phyloP scores from a whole-genome alignment of 2,888 invertebrate species.

The Blastobasis lacticolella region DNA sequence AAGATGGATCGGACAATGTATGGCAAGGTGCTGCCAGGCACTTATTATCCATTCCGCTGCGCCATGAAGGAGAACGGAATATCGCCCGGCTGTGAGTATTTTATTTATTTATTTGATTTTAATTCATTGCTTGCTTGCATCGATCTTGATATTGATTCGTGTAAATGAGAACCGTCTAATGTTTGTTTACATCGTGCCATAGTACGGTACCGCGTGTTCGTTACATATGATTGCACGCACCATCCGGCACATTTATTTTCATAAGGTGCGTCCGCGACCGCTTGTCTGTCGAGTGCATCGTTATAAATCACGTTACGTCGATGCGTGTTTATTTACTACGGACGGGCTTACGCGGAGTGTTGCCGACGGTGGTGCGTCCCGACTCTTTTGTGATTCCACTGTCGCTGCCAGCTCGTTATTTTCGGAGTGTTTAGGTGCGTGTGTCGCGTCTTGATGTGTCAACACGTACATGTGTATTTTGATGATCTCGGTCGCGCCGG shows the following conservation, averaged over 20 bases:
- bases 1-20: conserved; percentile 93
- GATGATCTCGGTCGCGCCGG: conserved; percentile 1
- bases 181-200: conserved; percentile 26
- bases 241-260: conserved; percentile 45
- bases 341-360: conserved; percentile 22
- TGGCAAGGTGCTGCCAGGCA: conserved; percentile 88
- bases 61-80: conserved; percentile 87
- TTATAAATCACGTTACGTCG: conserved; percentile 17
- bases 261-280: conserved; percentile 25
- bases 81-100: conserved; percentile 89
- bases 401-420: conserved; percentile 44
- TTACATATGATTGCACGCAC: conserved; percentile 29
- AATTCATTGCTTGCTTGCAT: conserved; percentile 10
- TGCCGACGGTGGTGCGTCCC: conserved; percentile 15
- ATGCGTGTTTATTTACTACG: conserved; percentile 34
- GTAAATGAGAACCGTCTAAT: conserved; percentile 1
- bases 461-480: conserved; percentile 24
- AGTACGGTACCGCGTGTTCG: conserved; percentile 19
- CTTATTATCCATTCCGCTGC: conserved; percentile 89
- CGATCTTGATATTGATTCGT: conserved; percentile 8
- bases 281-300: conserved; percentile 25
- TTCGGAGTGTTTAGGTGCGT: conserved; percentile 39
- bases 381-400: conserved; percentile 32
- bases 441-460: conserved; percentile 34
- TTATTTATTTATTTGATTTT: conserved; percentile 29